phyloP scores from a whole-genome alignment of 1,140 invertebrate genomes.

The Heliconius hewitsoni region DNA sequence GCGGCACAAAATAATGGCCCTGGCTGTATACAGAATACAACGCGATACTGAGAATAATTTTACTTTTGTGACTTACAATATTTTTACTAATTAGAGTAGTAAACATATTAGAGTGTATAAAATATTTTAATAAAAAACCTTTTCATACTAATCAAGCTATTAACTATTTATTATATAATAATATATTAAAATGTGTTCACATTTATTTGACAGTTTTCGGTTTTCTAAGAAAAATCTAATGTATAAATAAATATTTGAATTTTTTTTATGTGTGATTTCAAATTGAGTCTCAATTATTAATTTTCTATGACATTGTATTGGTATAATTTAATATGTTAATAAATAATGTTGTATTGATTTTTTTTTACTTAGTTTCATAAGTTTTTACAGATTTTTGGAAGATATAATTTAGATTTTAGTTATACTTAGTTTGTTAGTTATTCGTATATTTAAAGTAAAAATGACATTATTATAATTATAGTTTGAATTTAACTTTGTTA shows the following conservation, averaged over 20 bases:
- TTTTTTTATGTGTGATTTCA: background rate
- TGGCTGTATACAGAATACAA: no score
- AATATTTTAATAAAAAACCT: no score
- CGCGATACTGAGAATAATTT: no score
- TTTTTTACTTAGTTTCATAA: conserved; percentile 45
- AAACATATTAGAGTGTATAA: no score
- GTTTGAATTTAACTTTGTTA: background rate
- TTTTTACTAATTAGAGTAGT: no score
- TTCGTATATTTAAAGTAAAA: background rate
- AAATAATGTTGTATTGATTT: conserved; percentile 35
- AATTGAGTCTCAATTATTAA: conserved; percentile 23
- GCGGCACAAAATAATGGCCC: no score
- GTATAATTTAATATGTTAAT: conserved; percentile 36
- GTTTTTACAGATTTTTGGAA: conserved; percentile 40
- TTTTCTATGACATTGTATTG: conserved; percentile 32
- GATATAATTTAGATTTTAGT: conserved; percentile 42
- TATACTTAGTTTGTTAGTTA: background rate
- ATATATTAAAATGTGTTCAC: conserved; percentile 26
- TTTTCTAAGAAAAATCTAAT: conserved; percentile 25
- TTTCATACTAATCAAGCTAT: background rate
- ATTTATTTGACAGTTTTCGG: conserved; percentile 17
- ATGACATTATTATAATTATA: background rate
- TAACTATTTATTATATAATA: conserved; percentile 2
- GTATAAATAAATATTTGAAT: conserved; percentile 21
- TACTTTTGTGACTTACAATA: no score